Conservation (phyloP, 2,888 invertebrate species). For the Sipha maydis region DNA sequence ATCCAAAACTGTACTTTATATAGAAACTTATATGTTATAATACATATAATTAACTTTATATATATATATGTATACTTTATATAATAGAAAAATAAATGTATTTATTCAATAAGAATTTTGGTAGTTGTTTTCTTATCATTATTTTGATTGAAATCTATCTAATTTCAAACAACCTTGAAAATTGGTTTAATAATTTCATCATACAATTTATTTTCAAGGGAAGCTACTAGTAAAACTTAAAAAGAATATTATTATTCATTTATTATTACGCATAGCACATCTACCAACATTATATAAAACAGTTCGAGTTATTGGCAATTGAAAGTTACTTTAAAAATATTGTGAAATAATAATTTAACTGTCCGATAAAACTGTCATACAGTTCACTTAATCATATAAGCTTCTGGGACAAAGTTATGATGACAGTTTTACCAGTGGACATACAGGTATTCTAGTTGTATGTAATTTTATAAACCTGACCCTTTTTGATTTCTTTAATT, state of each 20-base stretch:
- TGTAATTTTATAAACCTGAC: neutral
- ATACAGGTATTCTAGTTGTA: neutral
- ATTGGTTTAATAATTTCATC: neutral
- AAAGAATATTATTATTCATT: neutral
- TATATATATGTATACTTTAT: too few relatives aligned
- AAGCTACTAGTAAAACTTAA: constrained; percentile 18
- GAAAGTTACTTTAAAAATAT: constrained; percentile 16
- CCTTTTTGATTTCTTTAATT: neutral
- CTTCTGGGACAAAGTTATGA: constrained; percentile 20
- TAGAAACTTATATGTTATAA: too few relatives aligned
- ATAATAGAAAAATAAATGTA: too few relatives aligned
- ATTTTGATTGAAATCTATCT: neutral
- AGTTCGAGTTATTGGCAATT: constrained; percentile 13
- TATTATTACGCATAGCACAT: neutral
- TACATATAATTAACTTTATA: too few relatives aligned
- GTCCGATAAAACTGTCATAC: constrained; percentile 20
- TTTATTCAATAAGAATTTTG: too few relatives aligned
- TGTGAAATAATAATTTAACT: constrained; percentile 31
- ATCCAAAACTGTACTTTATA: too few relatives aligned
- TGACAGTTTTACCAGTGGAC: neutral
- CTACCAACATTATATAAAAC: neutral
- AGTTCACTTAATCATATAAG: constrained; percentile 13
- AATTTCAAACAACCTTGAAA: neutral
- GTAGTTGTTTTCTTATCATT: neutral
- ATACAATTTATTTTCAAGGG: constrained; percentile 33